Evolutionary conservation across 1,140 invertebrate genomes (phyloP).

Genomic region (Drosophila mayri): DNA sequence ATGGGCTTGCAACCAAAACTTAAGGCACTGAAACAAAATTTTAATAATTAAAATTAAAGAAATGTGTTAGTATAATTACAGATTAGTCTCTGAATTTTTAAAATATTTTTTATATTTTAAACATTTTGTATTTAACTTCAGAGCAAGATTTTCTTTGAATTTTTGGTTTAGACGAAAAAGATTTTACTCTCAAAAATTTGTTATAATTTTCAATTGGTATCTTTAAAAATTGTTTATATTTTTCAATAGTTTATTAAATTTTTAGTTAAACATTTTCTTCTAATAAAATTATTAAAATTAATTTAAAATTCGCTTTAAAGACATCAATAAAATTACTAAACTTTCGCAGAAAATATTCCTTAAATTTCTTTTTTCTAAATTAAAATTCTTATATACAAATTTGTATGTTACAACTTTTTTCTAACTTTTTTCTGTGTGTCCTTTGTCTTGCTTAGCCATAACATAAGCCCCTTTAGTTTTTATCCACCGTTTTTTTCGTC

Average conservation of each 20-base stretch:
- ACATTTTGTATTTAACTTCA: neutral
- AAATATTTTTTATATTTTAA: neutral
- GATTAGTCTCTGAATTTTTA: neutral
- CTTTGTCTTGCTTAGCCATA: conserved; percentile 61
- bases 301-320: neutral
- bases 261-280: neutral
- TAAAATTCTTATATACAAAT: neutral
- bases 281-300: neutral
- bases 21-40: conserved; percentile 16
- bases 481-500: conserved; percentile 8
- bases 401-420: neutral
- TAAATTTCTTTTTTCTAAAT: no score
- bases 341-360: neutral
- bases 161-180: neutral
- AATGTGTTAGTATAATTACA: fast-evolving
- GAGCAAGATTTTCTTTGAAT: neutral
- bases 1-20: conserved; percentile 56
- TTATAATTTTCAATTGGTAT: neutral
- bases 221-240: no score
- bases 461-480: conserved; percentile 45
- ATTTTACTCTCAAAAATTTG: neutral
- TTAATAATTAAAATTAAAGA: neutral
- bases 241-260: neutral
- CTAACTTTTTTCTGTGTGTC: neutral
- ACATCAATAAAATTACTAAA: neutral